phyloP scores from a whole-genome alignment of 2,888 invertebrate genomes.

The Synanthedon tipuliformis region DNA sequence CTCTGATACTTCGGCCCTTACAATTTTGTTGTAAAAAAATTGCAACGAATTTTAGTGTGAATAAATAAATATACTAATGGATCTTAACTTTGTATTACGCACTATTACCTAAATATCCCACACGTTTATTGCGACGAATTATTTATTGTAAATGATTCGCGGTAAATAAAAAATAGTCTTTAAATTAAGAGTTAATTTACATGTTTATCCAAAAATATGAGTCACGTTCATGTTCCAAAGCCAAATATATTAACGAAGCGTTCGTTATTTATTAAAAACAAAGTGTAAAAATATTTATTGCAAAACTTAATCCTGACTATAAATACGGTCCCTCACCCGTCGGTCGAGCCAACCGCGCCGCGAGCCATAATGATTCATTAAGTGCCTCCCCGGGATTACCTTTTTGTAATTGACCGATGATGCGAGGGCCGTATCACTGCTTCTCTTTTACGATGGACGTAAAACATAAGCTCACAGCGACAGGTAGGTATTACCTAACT shows the following conservation, averaged over 20 bases:
- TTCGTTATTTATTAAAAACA: slow-evolving; percentile 1
- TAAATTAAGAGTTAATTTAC: no score
- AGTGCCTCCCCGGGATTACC: slow-evolving; percentile 67
- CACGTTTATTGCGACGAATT: no score
- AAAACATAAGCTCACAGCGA: slow-evolving; percentile 14
- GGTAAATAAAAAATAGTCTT: no score
- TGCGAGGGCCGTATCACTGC: slow-evolving; percentile 60
- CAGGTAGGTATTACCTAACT: no score
- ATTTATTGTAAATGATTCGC: no score
- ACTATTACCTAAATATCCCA: no score
- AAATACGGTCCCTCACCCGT: slow-evolving; percentile 42
- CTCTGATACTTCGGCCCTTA: no score
- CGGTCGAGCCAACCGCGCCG: slow-evolving; percentile 38
- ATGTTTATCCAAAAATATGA: no score
- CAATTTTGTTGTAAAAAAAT: no score
- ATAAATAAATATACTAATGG: no score
- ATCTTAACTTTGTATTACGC: no score
- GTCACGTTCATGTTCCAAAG: neutral
- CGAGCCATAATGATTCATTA: slow-evolving; percentile 66
- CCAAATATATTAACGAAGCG: slow-evolving; percentile 1
- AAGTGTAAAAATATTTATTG: slow-evolving; percentile 30
- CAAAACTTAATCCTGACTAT: slow-evolving; percentile 31
- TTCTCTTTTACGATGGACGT: slow-evolving; percentile 39
- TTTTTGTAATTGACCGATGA: slow-evolving; percentile 70
- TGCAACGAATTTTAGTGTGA: no score